Base-by-base conservation (phyloP, 2,113 vertebrate genomes). In the Siphamia tubifer region DNA sequence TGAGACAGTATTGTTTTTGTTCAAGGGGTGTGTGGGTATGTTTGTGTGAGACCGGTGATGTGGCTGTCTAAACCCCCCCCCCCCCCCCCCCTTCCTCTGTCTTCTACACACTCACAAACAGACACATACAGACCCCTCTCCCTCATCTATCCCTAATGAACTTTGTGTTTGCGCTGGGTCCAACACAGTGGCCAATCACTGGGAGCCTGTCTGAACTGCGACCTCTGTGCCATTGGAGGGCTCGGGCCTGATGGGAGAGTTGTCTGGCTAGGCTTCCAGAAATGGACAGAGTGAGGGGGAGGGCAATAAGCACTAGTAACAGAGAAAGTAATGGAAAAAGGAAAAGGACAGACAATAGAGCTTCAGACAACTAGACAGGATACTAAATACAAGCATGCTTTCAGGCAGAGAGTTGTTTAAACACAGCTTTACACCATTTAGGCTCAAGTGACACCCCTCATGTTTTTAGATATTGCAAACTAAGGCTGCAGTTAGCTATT, bases 1-100 rank as follows among this genome's bases (percentile, higher is more conserved):
- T 73, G 78, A 87, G 76, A 90, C 72, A 54, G 61, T 73, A 82
- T 87, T 90, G 74, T 79, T 81, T 84, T 85, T 87, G 80, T 84
- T 82, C 73, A 78, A 56, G 75, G 45, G 73, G 45, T 84, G 65
- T 79, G 76, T 72, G 71, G 68, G 44, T 81, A 74, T 88, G 83
- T 85, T 85, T 85, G 81, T 87, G 79, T 79, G 77, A 64, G 63
- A 61, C 49, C 2, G 25, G 68, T 74, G 66, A 83, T 79, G 73
- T 78, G 57, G 35, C 49, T 76, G 79, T 64, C 81, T 83, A 79
- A 79, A 32, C 61, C 23, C 63, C 68, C 66, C 63, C 68, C 66
- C 61, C 23, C 63, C 68, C 66, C 61, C 23, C 63, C 68, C 66
- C 40, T 20, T 24, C 32, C n/a, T 3, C 1, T 4, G 27, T 45